A percentile compares a stretch with the other conserved stretches of the same genome.
phyloP scores from a whole-genome alignment of 2,797 vertebrate genomes.

The Malacoctenus gilli region DNA sequence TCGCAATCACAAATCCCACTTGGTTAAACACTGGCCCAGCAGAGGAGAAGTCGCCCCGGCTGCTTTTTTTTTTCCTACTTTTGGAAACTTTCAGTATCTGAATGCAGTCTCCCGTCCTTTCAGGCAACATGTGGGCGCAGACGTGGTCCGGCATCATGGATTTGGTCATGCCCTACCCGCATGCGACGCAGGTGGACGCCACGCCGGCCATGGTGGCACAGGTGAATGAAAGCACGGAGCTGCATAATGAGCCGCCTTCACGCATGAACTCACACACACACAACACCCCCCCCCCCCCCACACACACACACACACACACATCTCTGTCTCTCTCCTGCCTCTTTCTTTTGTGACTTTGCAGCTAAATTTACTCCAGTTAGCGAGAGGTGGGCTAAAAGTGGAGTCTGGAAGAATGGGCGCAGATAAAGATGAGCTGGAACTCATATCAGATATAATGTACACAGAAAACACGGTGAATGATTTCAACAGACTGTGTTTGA shows the following conservation, averaged over 20 bases:
- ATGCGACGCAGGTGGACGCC: constrained; percentile 89
- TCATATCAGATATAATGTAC: constrained; percentile 12
- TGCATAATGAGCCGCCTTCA: constrained; percentile 3
- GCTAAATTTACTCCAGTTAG: constrained; percentile 3
- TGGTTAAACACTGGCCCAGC: constrained; percentile 43
- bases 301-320: neutral
- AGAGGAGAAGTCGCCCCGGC: constrained; percentile 13
- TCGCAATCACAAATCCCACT: constrained; percentile 55
- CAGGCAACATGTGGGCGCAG: constrained; percentile 99
- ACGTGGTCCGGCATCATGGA: constrained; percentile 95
- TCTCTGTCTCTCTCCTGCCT: too few relatives aligned
- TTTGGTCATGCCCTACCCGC: constrained; percentile 87
- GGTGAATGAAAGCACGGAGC: constrained; percentile 74
- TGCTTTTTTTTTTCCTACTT: too few relatives aligned
- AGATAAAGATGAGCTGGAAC: constrained; percentile 1
- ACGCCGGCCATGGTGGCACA: constrained; percentile 92
- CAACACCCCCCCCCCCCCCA: too few relatives aligned
- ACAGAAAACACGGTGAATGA: neutral
- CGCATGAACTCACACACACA: constrained; percentile 16
- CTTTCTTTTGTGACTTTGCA: neutral
- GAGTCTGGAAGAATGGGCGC: too few relatives aligned
- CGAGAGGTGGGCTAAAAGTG: too few relatives aligned
- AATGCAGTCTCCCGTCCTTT: constrained; percentile 39
- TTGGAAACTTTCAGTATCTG: constrained; percentile 6
- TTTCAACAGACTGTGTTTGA: neutral